A percentile compares a stretch with the other conserved stretches of the same genome.
phyloP scores from a whole-genome alignment of 2,888 invertebrate species.

The Tetanocera ferruginea region DNA sequence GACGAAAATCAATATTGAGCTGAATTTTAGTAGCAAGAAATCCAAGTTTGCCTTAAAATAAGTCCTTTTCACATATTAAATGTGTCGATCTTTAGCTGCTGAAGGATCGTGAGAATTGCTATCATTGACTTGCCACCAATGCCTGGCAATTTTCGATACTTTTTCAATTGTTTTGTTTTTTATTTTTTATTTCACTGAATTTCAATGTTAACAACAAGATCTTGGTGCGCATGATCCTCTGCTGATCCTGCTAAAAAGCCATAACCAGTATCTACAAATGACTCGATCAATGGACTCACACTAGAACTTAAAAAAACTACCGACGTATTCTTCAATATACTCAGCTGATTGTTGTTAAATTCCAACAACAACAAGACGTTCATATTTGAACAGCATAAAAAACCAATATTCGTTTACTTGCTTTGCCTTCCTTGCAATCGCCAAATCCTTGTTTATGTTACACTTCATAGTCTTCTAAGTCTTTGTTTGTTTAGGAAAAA shows the following conservation, averaged over 20 bases:
- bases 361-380: neutral
- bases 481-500: conserved; percentile 6
- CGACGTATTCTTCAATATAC: neutral
- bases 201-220: neutral
- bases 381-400: neutral
- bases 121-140: neutral
- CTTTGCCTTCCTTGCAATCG: neutral
- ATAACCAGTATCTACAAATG: no score
- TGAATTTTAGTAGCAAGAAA: neutral
- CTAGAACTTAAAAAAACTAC: no score
- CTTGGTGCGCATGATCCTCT: neutral
- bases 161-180: neutral
- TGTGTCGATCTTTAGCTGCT: neutral
- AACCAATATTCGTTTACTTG: neutral
- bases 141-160: no score
- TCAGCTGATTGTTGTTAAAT: conserved; percentile 4
- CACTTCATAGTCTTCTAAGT: neutral
- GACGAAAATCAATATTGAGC: conserved; percentile 22
- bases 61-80: neutral
- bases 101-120: conserved; percentile 15
- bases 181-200: neutral
- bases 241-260: no score
- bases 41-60: neutral
- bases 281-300: no score
- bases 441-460: conserved; percentile 10